Evolutionary conservation across 2,888 invertebrate species (phyloP).

Genomic region (Hyalella azteca): DNA sequence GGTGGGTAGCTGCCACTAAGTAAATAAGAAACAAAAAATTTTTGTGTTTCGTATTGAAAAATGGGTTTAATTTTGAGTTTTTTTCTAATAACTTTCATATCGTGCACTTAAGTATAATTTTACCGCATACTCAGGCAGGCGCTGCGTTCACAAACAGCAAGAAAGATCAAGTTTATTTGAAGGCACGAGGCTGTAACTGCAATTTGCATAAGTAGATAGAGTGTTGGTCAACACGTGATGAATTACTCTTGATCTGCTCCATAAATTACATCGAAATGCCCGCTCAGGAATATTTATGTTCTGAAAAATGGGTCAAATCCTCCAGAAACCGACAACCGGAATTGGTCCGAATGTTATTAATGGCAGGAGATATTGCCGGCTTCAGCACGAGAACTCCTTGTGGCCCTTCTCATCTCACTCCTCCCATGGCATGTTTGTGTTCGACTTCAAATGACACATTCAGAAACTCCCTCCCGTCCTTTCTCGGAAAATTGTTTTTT

Average conservation of each 20-base stretch:
- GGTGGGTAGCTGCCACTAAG: no score
- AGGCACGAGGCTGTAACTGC: neutral
- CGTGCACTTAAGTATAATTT: no score
- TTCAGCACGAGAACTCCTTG: neutral
- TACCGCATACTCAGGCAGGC: no score
- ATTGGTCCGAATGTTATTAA: slow-evolving; percentile 36
- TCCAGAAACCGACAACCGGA: slow-evolving; percentile 35
- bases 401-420: neutral
- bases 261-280: slow-evolving; percentile 28
- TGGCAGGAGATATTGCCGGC: slow-evolving; percentile 17
- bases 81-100: no score
- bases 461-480: no score
- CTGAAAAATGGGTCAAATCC: slow-evolving; percentile 37
- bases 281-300: slow-evolving; percentile 33
- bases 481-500: no score
- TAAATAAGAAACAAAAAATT: no score
- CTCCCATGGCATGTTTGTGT: neutral
- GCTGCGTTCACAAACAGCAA: no score
- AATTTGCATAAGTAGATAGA: slow-evolving; percentile 36
- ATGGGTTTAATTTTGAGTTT: no score
- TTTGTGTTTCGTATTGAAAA: no score
- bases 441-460: no score
- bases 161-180: no score
- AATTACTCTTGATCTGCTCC: slow-evolving; percentile 22
- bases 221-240: slow-evolving; percentile 34